Evolutionary conservation across 2,888 invertebrate species (phyloP).

Genomic region (Marronus borbonicus): DNA sequence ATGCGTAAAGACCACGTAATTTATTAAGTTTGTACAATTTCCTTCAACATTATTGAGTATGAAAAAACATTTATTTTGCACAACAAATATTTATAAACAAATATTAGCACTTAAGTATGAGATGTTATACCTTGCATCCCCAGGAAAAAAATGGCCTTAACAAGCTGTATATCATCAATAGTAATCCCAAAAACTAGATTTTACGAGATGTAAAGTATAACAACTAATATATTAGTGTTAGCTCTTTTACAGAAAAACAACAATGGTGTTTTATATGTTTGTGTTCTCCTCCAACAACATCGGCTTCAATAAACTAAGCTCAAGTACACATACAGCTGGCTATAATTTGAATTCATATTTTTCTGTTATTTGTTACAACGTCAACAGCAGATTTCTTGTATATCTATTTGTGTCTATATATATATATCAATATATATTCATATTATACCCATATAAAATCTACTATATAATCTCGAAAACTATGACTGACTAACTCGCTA

Average conservation of each 20-base stretch:
- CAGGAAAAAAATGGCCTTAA: too few relatives aligned
- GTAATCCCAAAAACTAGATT: too few relatives aligned
- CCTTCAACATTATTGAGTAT: conserved; percentile 9
- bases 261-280: conserved; percentile 36
- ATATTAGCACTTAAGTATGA: conserved; percentile 1
- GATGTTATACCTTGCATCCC: neutral
- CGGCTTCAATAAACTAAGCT: conserved; percentile 29
- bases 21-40: conserved; percentile 27
- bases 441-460: conserved; percentile 44
- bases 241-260: conserved; percentile 25
- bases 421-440: neutral
- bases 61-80: conserved; percentile 35
- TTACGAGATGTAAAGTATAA: too few relatives aligned
- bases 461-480: conserved; percentile 37
- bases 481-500: conserved; percentile 59
- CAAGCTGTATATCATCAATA: too few relatives aligned
- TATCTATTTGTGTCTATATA: conserved; percentile 1
- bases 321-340: conserved; percentile 28
- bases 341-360: conserved; percentile 32
- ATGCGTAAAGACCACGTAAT: too few relatives aligned
- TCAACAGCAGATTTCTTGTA: conserved; percentile 34
- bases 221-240: neutral
- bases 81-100: conserved; percentile 42
- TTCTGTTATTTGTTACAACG: conserved; percentile 27
- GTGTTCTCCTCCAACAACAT: conserved; percentile 16